Evolutionary conservation across 2,888 invertebrate genomes (phyloP).

Genomic region (Neoitamus cyanurus): DNA sequence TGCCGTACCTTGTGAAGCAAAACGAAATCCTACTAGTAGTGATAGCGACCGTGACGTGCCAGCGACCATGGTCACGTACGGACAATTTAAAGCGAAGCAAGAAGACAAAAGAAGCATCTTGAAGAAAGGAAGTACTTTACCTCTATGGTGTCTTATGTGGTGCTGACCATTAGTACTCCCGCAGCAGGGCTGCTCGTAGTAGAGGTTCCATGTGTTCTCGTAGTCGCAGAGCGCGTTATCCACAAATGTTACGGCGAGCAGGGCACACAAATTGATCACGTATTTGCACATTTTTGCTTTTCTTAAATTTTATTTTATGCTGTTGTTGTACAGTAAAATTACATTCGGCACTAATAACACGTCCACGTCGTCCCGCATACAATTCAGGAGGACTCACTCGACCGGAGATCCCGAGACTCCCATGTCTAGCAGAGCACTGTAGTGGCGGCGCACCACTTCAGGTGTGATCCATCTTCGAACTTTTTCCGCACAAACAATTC

Average conservation of each 20-base stretch:
- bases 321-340: constrained; percentile 43
- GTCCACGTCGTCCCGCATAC: background rate
- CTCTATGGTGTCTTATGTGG: constrained; percentile 79
- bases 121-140: constrained; percentile 66
- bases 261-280: constrained; percentile 53
- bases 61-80: constrained; percentile 7
- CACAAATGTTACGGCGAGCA: constrained; percentile 61
- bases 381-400: background rate
- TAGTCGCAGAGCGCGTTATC: constrained; percentile 68
- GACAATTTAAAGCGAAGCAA: constrained; percentile 24
- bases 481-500: background rate
- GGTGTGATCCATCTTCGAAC: constrained; percentile 22
- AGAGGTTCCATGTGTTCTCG: constrained; percentile 77
- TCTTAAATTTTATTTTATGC: background rate
- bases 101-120: background rate
- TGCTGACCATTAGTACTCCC: constrained; percentile 72
- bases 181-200: constrained; percentile 82
- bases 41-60: constrained; percentile 34
- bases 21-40: constrained; percentile 40
- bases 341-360: constrained; percentile 10
- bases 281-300: constrained; percentile 51
- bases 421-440: constrained; percentile 11
- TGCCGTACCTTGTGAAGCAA: background rate
- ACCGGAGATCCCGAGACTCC: constrained; percentile 8
- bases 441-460: background rate